Evolutionary conservation across 2,888 invertebrate species (phyloP).

Genomic region (Pachliopta kotzebuea): DNA sequence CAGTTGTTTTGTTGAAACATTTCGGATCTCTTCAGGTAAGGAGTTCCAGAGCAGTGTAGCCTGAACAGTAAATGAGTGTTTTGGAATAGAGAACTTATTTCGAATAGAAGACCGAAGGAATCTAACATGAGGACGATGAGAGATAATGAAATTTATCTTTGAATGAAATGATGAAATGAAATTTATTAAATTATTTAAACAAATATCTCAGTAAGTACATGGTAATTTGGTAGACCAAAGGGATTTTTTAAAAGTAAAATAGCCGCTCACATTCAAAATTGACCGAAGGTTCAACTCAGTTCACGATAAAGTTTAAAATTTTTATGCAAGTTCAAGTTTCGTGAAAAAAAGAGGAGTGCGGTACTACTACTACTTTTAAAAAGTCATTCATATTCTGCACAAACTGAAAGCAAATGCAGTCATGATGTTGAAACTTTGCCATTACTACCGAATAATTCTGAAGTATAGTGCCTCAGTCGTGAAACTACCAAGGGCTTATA

Average conservation of each 20-base stretch:
- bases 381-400: conserved; percentile 1
- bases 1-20: too few relatives aligned
- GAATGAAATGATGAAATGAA: too few relatives aligned
- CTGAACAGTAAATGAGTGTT: too few relatives aligned
- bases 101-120: too few relatives aligned
- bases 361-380: neutral
- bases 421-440: conserved; percentile 1
- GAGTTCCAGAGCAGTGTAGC: too few relatives aligned
- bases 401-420: conserved; percentile 2
- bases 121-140: too few relatives aligned
- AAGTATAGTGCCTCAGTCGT: neutral
- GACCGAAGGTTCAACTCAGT: neutral
- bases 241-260: neutral
- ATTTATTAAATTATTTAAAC: too few relatives aligned
- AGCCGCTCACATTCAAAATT: neutral
- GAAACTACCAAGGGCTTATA: neutral
- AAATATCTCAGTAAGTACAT: too few relatives aligned
- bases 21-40: too few relatives aligned
- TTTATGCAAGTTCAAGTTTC: conserved; percentile 1
- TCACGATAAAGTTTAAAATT: neutral
- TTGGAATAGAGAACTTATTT: too few relatives aligned
- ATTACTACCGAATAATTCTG: conserved; percentile 2
- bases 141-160: too few relatives aligned
- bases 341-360: neutral
- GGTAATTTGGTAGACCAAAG: neutral